Evolutionary conservation across 23 tunicate species (phyloP).

Genomic region (Ascidia mentula): DNA sequence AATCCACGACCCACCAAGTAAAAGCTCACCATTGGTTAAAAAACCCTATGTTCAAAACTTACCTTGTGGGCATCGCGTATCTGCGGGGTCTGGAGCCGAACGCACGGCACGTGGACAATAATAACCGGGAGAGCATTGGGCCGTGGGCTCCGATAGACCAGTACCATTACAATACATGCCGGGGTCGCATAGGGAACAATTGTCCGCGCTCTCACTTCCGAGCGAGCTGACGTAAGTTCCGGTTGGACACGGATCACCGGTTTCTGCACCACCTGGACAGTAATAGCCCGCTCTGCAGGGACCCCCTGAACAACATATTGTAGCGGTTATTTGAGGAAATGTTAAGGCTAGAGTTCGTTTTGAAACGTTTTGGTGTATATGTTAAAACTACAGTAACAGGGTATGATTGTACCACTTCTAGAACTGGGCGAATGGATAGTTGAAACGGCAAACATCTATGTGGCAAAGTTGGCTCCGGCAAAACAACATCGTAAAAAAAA

Average conservation of each 20-base stretch:
- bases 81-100: slow-evolving; percentile 27
- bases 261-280: slow-evolving; percentile 68
- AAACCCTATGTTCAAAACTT: neutral
- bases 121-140: slow-evolving; percentile 59
- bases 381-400: too few relatives aligned
- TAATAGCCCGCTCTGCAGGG: slow-evolving; percentile 75
- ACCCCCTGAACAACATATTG: slow-evolving; percentile 52
- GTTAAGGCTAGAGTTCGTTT: too few relatives aligned
- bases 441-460: too few relatives aligned
- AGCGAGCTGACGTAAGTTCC: slow-evolving; percentile 49
- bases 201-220: slow-evolving; percentile 25
- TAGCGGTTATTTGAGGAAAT: neutral
- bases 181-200: slow-evolving; percentile 58
- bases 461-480: too few relatives aligned
- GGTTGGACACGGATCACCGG: slow-evolving; percentile 46
- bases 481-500: too few relatives aligned
- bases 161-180: slow-evolving; percentile 72
- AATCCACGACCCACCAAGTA: too few relatives aligned
- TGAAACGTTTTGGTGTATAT: too few relatives aligned
- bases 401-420: too few relatives aligned
- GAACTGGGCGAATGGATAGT: too few relatives aligned
- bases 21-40: neutral
- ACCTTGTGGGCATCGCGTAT: slow-evolving; percentile 66
- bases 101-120: slow-evolving; percentile 79
- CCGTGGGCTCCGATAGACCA: slow-evolving; percentile 44